These are phyloP conservation scores for Erythrolamprus reginae DNA, from an alignment of 2,113 vertebrate species.

Conservation along the genomic window DNA sequence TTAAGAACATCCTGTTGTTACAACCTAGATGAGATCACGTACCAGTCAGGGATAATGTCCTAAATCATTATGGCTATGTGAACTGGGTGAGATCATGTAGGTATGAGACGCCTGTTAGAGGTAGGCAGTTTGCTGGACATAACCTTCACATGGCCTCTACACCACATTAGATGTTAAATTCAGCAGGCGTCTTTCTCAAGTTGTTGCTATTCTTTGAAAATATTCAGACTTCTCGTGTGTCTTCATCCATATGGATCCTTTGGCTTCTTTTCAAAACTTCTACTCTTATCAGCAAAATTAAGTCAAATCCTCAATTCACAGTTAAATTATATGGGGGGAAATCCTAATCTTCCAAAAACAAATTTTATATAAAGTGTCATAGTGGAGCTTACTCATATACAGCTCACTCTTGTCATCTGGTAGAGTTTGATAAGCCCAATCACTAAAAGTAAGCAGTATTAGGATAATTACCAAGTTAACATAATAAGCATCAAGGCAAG, in stretches of 20 bases:
- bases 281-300: not conserved
- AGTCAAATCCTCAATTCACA: not conserved
- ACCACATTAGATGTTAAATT: not conserved
- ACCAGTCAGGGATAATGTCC: too few relatives aligned
- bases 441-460: not conserved
- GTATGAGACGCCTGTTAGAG: too few relatives aligned
- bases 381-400: not conserved
- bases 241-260: not conserved
- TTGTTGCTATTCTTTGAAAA: not conserved
- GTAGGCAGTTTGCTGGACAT: too few relatives aligned
- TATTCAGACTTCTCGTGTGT: not conserved
- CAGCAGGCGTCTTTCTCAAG: not conserved
- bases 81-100: too few relatives aligned
- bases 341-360: not conserved
- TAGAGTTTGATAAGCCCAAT: not conserved
- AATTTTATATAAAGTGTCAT: not conserved
- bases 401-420: not conserved
- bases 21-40: too few relatives aligned
- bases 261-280: not conserved
- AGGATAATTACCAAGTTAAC: not conserved
- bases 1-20: too few relatives aligned
- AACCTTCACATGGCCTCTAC: too few relatives aligned
- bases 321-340: not conserved
- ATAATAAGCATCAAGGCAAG: not conserved
- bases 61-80: too few relatives aligned